A percentile compares a stretch with the other conserved stretches of the same genome.
Evolutionary conservation across 2,888 invertebrate species (phyloP).

Genomic region (Mesorhabditis spiculigera): DNA sequence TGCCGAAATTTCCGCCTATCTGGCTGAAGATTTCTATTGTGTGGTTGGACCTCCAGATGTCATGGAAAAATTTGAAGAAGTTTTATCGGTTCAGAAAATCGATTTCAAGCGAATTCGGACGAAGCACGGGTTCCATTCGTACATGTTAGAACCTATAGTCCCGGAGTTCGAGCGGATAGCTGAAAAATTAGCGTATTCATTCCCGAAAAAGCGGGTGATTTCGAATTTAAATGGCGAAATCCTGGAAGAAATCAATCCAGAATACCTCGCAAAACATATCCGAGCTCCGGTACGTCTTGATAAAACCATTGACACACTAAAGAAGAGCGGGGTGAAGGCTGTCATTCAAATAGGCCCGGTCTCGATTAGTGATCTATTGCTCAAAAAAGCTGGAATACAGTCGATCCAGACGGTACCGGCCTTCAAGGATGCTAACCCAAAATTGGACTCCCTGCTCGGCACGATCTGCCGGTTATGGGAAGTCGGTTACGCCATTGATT

Average conservation of each 20-base stretch:
- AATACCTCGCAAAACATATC: conserved; percentile 41
- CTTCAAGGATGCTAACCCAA: not conserved
- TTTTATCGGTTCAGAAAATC: conserved; percentile 4
- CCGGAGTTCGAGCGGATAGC: conserved; percentile 21
- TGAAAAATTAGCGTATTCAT: conserved; percentile 8
- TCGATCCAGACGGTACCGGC: not conserved
- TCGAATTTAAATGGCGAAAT: conserved; percentile 42
- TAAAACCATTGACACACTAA: conserved; percentile 24
- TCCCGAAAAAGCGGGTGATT: conserved; percentile 25
- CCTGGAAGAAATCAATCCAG: conserved; percentile 13
- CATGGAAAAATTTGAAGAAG: conserved; percentile 18
- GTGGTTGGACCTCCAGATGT: conserved; percentile 27
- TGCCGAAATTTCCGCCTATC: conserved; percentile 39
- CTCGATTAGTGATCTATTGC: not conserved
- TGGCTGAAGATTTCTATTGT: conserved; percentile 26
- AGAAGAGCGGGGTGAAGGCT: conserved; percentile 17
- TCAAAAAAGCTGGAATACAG: not conserved
- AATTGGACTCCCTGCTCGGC: conserved; percentile 13
- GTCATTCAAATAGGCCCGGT: conserved; percentile 47
- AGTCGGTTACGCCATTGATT: conserved; percentile 23
- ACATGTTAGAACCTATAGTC: conserved; percentile 38
- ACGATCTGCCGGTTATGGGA: conserved; percentile 33
- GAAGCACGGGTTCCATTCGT: conserved; percentile 44
- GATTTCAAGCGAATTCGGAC: conserved; percentile 36
- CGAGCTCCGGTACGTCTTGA: conserved; percentile 38